Evolutionary conservation across 2,888 invertebrate species (phyloP).

Genomic region (Lysandra bellargus): DNA sequence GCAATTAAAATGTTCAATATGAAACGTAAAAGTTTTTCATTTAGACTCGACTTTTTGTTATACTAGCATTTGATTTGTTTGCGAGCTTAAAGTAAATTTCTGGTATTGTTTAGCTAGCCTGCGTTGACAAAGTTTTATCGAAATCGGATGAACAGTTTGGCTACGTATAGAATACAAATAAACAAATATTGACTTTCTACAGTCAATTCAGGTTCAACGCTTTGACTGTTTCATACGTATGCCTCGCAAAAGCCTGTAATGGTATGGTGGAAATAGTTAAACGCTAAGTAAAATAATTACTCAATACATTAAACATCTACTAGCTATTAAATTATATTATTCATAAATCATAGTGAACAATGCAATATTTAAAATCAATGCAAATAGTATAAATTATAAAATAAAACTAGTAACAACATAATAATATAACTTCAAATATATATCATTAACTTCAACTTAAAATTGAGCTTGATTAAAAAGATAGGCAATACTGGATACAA

Average conservation of each 20-base stretch:
- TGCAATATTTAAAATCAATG: too few species aligned
- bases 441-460: too few species aligned
- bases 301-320: too few species aligned
- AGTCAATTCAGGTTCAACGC: neutral
- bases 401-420: too few species aligned
- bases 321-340: too few species aligned
- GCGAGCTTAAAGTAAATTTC: neutral
- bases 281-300: too few species aligned
- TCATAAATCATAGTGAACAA: too few species aligned
- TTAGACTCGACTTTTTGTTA: neutral
- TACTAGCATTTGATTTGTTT: neutral
- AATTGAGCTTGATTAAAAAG: too few species aligned
- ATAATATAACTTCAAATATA: too few species aligned
- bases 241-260: neutral
- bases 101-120: neutral
- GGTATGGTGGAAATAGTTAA: neutral
- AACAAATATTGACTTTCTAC: neutral
- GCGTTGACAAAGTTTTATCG: constrained; percentile 2
- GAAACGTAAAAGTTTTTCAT: neutral
- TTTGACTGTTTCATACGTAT: neutral
- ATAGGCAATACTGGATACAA: neutral
- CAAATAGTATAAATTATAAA: too few species aligned
- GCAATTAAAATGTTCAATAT: neutral
- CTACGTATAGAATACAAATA: constrained; percentile 7
- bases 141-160: constrained; percentile 15